Base-by-base conservation (phyloP, 2,888 invertebrate genomes). In the Cosmia pyralina region DNA sequence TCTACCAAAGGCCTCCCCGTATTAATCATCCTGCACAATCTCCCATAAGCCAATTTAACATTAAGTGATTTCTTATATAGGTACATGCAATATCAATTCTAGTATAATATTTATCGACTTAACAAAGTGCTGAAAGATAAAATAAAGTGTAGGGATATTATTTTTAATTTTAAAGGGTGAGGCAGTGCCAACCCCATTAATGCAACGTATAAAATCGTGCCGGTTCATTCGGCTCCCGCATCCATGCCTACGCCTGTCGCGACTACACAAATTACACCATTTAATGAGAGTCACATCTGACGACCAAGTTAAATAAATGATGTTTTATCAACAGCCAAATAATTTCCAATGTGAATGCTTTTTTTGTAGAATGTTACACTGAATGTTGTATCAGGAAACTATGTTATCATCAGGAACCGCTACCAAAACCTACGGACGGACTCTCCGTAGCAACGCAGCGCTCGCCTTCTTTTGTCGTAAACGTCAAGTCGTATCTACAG, bases 211-310 rank as follows among this genome's bases (percentile, higher is more conserved):
- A 79, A 68, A 81, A 80, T 63, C 65, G 79, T 69, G 68, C 65
- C 53, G 62, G 68, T 72, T 62, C 72, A 79, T 83, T 82, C 65
- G 65, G 62, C 68, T 55, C 60, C 72, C 72, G 83, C 78, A 82
- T 82, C 59, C 59, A 50, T 46, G 55, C 48, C 57, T 71, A 82
- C 66, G n/a, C 11, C 22, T 67, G 64, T 48, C 44, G 52, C 62
- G 53, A 50, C 79, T 70, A 46, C 38, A 69, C 65, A 78, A 72
- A 82, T 82, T 57, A 72, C 57, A 62, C n/a, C 64, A 64, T 66
- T 65, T 68, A 82, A 77, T 69, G 72, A 71, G 53, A 82, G 22
- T 79, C n/a, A 55, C 22, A 57, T 66, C 34, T 52, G 63, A 71
- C 50, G 70, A 52, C 53, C 68, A 52, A n/a, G 63, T 59, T 77